A percentile compares a stretch with the other conserved stretches of the same genome.
Evolutionary conservation across 2,113 vertebrate genomes (phyloP).

Genomic region (Tragelaphus strepsiceros): DNA sequence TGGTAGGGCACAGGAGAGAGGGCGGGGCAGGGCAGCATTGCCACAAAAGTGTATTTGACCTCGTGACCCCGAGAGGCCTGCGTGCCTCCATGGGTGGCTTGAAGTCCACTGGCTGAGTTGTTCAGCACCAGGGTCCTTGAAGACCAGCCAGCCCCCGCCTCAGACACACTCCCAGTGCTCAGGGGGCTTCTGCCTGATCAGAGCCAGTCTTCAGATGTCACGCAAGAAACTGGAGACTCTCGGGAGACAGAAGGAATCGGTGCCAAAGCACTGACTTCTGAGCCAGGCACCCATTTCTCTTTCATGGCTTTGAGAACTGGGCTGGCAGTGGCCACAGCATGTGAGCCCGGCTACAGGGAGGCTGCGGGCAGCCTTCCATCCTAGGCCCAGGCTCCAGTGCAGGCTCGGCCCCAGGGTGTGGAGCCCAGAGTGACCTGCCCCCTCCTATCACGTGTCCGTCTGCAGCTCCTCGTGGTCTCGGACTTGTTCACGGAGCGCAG

Average conservation of each 20-base stretch:
- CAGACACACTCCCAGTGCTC: accelerated
- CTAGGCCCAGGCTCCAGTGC: accelerated
- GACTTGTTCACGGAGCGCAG: slow-evolving; percentile 98
- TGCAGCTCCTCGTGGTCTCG: slow-evolving; percentile 94
- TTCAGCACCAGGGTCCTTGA: background rate
- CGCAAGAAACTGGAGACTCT: accelerated
- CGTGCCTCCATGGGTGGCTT: background rate
- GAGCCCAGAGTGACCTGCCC: accelerated
- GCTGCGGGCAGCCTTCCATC: accelerated
- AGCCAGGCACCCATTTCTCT: accelerated
- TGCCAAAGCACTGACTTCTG: background rate
- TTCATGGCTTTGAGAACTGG: accelerated
- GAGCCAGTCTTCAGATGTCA: accelerated
- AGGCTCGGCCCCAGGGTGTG: accelerated
- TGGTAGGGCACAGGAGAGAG: accelerated
- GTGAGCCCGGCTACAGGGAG: accelerated
- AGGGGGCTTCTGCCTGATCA: accelerated
- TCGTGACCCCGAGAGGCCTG: accelerated
- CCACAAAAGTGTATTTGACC: accelerated
- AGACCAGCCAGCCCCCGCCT: background rate
- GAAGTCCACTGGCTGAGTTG: background rate
- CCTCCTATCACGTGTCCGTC: accelerated
- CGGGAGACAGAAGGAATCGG: background rate
- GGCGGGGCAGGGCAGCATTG: too few species aligned
- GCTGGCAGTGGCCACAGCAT: accelerated